phyloP scores from a whole-genome alignment of 1,140 invertebrate species.

The Plutomurus gul region DNA sequence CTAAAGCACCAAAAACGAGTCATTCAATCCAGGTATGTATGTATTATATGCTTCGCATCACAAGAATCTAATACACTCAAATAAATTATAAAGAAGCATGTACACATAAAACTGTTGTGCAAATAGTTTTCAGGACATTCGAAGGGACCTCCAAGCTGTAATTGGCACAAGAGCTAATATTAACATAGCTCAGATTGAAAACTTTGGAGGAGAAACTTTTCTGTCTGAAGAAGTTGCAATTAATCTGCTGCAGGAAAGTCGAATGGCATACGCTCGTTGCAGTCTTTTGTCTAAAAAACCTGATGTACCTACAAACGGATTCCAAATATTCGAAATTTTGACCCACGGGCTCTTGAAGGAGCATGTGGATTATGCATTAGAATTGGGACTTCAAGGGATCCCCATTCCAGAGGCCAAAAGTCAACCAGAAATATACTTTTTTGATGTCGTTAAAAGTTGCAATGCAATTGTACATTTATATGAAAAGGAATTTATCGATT shows the following conservation, averaged over 20 bases:
- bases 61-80: neutral
- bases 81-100: slow-evolving; percentile 9
- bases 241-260: slow-evolving; percentile 87
- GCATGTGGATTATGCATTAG: slow-evolving; percentile 94
- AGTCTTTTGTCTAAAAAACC: slow-evolving; percentile 72
- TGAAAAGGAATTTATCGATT: slow-evolving; percentile 92
- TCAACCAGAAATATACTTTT: slow-evolving; percentile 89
- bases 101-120: too few relatives aligned
- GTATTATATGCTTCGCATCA: slow-evolving; percentile 16
- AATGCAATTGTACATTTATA: slow-evolving; percentile 94
- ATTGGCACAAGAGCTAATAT: slow-evolving; percentile 89
- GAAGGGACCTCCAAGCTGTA: slow-evolving; percentile 89
- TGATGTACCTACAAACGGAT: slow-evolving; percentile 79
- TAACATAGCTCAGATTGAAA: slow-evolving; percentile 90
- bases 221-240: slow-evolving; percentile 95
- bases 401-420: slow-evolving; percentile 84
- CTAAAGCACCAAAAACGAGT: slow-evolving; percentile 95
- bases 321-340: slow-evolving; percentile 83
- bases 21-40: slow-evolving; percentile 68
- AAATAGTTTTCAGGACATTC: slow-evolving; percentile 89
- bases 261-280: slow-evolving; percentile 87
- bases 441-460: slow-evolving; percentile 90
- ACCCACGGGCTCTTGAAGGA: slow-evolving; percentile 85
- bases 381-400: slow-evolving; percentile 87
- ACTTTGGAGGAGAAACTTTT: slow-evolving; percentile 96